These are phyloP conservation scores for Amphipyra berbera DNA, from an alignment of 2,888 invertebrate genomes.

Conservation along the genomic window DNA sequence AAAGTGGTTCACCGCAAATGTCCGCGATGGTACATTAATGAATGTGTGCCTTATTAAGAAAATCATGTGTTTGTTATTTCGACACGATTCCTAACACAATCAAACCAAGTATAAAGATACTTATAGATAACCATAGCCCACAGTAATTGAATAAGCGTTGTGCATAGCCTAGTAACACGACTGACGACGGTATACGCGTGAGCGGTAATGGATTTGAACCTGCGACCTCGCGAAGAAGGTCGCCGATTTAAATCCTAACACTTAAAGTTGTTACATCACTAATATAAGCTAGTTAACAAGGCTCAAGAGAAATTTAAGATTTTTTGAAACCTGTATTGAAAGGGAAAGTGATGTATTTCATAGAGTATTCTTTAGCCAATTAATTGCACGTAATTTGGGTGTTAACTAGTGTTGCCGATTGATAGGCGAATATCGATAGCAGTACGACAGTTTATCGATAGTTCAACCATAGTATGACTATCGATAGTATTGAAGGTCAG, in stretches of 20 bases:
- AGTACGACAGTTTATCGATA: too few species aligned
- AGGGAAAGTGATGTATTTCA: conserved; percentile 16
- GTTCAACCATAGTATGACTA: too few species aligned
- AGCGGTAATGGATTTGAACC: conserved; percentile 57
- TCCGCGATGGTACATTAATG: too few species aligned
- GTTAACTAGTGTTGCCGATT: too few species aligned
- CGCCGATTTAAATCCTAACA: conserved; percentile 35
- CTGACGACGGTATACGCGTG: conserved; percentile 41
- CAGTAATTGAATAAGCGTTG: conserved; percentile 43
- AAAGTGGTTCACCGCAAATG: too few species aligned
- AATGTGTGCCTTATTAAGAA: too few species aligned
- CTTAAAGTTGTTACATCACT: conserved; percentile 16
- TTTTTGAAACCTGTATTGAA: conserved; percentile 7
- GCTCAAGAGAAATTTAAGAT: background rate
- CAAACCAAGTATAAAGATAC: conserved; percentile 1
- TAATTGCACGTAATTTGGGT: background rate
- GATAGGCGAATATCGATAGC: too few species aligned
- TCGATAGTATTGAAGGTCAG: too few species aligned
- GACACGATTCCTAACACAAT: background rate
- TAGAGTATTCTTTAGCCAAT: conserved; percentile 4
- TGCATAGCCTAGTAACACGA: conserved; percentile 32
- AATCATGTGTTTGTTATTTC: too few species aligned
- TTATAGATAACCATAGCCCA: conserved; percentile 2
- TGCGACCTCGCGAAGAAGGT: conserved; percentile 54
- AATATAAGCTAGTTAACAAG: conserved; percentile 11